Base-by-base conservation (phyloP, 2,797 vertebrate genomes). In the Lithobates pipiens region DNA sequence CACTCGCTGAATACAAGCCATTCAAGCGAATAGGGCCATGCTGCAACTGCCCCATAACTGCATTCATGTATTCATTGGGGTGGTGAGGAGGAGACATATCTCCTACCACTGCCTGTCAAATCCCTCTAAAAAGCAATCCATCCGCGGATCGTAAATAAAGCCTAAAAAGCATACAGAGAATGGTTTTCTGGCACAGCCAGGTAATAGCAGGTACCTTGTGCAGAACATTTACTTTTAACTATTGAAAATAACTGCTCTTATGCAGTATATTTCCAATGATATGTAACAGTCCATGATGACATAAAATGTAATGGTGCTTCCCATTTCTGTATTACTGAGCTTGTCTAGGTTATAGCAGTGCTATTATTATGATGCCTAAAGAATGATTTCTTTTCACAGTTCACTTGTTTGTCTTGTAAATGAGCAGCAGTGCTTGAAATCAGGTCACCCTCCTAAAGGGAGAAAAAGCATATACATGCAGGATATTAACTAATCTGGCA, bases 341-440 rank as follows among this genome's bases (percentile, higher is more conserved):
- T 79, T 72, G 76, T 82, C 76, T 78, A 44, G 25, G 63, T 79
- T 79, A 74, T 63, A 63, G 75, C 71, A 68, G 21, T 39, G 32
- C 80, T 74, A 74, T 77, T 78, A 77, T 86, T 73, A 77, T 69
- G 73, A 77, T 67, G 75, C 75, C 74, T 36, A n/a, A n/a, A 74
- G 72, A 86, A 71, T 82, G 39, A 71, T 82, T 76, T 72, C 23
- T 80, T 74, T 80, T 75, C 77, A 85, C 11, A n/a, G 84, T 75
- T 85, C 71, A 80, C 70, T 80, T 85, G 77, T 85, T 75, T 80
- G 84, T 75, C 77, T 75, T 85, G 54, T 85, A 80, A 67, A 85
- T 85, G 71, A 76, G 73, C 74, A 85, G 68, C 65, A 76, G 71
- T 68, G 77, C 63, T 77, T 82, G 79, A 86, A 86, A 77, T 82